Conservation (phyloP, 2,113 vertebrate genomes). For the Equus przewalskii region DNA sequence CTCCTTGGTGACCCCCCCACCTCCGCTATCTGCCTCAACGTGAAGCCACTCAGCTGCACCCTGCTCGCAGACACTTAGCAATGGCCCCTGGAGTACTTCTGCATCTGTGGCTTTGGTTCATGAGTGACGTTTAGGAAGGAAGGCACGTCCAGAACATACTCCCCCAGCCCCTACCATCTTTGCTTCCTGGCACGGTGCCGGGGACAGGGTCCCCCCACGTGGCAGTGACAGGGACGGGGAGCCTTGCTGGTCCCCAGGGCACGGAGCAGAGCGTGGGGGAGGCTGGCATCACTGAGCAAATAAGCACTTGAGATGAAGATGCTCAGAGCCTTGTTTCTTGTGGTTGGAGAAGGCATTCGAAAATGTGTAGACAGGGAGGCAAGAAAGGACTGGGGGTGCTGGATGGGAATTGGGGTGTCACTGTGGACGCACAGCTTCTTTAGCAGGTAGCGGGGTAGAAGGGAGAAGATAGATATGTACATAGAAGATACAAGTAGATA, state of each 20-base stretch:
- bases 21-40: not conserved
- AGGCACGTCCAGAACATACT: not conserved
- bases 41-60: rapidly evolving
- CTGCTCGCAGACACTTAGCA: not conserved
- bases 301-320: too few species aligned
- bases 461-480: rapidly evolving
- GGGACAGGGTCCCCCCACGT: not conserved
- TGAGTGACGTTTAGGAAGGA: not conserved
- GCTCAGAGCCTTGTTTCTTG: not conserved
- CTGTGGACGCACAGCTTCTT: not conserved
- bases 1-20: not conserved
- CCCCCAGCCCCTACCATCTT: not conserved
- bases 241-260: rapidly evolving
- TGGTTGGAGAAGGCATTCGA: too few species aligned
- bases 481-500: not conserved
- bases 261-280: not conserved
- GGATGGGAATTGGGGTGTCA: rapidly evolving
- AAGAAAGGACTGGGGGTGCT: not conserved
- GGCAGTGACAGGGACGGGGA: not conserved
- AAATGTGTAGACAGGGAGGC: not conserved
- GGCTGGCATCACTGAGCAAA: not conserved
- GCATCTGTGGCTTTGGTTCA: rapidly evolving
- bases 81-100: too few species aligned
- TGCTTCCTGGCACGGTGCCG: not conserved
- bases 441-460: too few species aligned